Conservation (phyloP, 2,113 vertebrate species). For the Sarotherodon lohbergeri region DNA sequence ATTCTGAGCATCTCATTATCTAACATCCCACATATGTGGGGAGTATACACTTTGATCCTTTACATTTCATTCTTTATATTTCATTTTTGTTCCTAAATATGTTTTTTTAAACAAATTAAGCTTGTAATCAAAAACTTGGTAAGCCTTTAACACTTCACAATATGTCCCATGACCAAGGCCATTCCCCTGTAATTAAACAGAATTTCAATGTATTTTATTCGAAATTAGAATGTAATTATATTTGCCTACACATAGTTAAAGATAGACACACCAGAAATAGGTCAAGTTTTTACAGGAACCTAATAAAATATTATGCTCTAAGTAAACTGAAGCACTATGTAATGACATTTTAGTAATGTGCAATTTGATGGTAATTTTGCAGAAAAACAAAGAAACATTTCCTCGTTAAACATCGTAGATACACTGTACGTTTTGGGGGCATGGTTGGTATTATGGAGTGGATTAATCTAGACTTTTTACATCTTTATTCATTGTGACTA, state of each 20-base stretch:
- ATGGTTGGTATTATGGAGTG: neutral
- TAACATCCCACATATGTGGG: neutral
- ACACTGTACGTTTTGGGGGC: no score
- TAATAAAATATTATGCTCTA: neutral
- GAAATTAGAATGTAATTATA: neutral
- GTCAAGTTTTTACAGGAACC: neutral
- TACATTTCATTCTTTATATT: neutral
- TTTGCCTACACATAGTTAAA: neutral
- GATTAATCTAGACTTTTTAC: neutral
- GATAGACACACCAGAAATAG: neutral
- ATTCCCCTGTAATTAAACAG: neutral
- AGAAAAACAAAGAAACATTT: no score
- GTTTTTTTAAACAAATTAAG: neutral
- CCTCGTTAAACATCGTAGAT: no score
- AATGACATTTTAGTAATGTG: neutral
- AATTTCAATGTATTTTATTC: neutral
- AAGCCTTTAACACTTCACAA: neutral
- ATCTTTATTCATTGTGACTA: neutral
- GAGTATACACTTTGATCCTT: neutral
- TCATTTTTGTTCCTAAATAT: neutral
- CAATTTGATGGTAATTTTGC: no score
- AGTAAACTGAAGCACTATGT: neutral
- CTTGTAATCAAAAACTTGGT: neutral
- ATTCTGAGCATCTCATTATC: neutral
- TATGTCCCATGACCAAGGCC: neutral